Conservation (phyloP, 2,888 invertebrate genomes). For the Eilema sororculum region DNA sequence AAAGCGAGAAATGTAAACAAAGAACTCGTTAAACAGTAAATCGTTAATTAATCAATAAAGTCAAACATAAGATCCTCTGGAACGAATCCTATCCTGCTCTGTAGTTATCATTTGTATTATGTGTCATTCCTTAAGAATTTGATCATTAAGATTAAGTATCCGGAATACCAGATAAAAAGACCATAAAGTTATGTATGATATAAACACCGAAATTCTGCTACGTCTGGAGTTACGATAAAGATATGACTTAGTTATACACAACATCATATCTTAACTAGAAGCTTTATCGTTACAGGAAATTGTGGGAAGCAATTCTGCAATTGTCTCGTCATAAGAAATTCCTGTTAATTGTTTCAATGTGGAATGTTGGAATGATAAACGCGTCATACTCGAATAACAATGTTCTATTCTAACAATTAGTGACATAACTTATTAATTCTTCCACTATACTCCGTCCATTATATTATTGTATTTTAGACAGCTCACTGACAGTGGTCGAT, state of each 20-base stretch:
- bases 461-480: no score
- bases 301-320: slow-evolving; percentile 55
- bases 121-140: neutral
- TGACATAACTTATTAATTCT: neutral
- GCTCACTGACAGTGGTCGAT: no score
- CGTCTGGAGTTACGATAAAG: neutral
- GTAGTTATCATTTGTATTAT: neutral
- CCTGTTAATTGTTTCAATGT: slow-evolving; percentile 26
- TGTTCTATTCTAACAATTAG: neutral
- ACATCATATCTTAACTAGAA: slow-evolving; percentile 8
- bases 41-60: neutral
- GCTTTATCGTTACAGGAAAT: slow-evolving; percentile 62
- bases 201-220: neutral
- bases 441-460: no score
- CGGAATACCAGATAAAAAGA: neutral
- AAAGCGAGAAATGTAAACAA: neutral
- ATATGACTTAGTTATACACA: slow-evolving; percentile 12
- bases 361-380: neutral
- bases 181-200: neutral
- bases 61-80: no score
- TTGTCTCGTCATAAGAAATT: slow-evolving; percentile 49
- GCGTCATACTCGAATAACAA: neutral
- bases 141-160: neutral
- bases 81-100: neutral
- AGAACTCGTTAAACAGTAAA: neutral